Percentiles rank a stretch among this genome's conserved stretches.
Conservation (phyloP, 2,888 invertebrate genomes). For the Pteria penguin region DNA sequence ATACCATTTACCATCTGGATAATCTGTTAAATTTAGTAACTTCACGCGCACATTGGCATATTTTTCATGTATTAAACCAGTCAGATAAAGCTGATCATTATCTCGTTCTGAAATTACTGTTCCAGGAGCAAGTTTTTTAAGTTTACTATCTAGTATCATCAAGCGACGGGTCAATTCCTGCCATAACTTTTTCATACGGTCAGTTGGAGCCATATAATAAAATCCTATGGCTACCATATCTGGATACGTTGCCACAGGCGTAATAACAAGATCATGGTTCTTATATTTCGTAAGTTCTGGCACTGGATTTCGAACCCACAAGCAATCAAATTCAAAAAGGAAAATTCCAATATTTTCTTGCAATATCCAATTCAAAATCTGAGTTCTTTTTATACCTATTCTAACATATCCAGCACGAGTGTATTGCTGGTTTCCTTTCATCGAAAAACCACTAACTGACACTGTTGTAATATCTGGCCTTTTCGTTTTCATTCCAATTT, state of each 20-base stretch:
- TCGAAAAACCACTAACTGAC: slow-evolving; percentile 36
- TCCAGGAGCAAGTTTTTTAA: slow-evolving; percentile 37
- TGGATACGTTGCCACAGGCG: slow-evolving; percentile 45
- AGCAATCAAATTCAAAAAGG: slow-evolving; percentile 65
- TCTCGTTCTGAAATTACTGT: slow-evolving; percentile 52
- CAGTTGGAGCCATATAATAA: slow-evolving; percentile 54
- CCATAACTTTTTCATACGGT: slow-evolving; percentile 54
- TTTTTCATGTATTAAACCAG: slow-evolving; percentile 47
- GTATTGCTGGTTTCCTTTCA: slow-evolving; percentile 58
- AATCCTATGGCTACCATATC: slow-evolving; percentile 58
- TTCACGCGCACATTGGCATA: slow-evolving; percentile 50
- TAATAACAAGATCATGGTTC: slow-evolving; percentile 56
- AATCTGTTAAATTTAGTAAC: slow-evolving; percentile 49
- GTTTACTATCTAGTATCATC: slow-evolving; percentile 45
- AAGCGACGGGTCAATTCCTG: slow-evolving; percentile 53
- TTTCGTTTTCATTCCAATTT: slow-evolving; percentile 47
- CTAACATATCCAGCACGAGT: slow-evolving; percentile 63
- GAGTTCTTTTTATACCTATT: slow-evolving; percentile 60
- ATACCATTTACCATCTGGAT: slow-evolving; percentile 69
- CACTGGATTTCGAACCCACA: slow-evolving; percentile 62
- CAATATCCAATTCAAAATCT: slow-evolving; percentile 52
- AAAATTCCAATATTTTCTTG: slow-evolving; percentile 54
- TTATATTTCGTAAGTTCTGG: slow-evolving; percentile 43
- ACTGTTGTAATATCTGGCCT: slow-evolving; percentile 61
- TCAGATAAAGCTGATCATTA: slow-evolving; percentile 64